Conservation (phyloP, 2,797 vertebrate species). For the Eulemur rubriventer region DNA sequence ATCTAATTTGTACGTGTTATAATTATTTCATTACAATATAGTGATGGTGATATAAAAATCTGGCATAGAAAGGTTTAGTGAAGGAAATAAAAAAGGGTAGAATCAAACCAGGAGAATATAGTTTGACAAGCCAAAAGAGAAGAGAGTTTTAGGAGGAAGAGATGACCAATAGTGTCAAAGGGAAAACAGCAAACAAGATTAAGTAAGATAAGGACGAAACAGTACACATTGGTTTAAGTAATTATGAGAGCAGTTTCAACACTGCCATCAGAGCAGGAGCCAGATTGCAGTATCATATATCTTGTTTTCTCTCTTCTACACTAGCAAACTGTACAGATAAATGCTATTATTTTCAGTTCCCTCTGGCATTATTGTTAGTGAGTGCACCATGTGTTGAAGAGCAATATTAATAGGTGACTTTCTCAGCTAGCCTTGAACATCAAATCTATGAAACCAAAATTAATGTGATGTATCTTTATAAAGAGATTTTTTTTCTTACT, state of each 20-base stretch:
- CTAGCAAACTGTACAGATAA: background rate
- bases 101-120: background rate
- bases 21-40: background rate
- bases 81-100: background rate
- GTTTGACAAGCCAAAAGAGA: background rate
- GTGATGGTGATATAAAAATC: background rate
- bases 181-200: background rate
- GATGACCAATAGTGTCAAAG: background rate
- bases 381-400: background rate
- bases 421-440: slow-evolving; percentile 29
- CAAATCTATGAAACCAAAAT: background rate
- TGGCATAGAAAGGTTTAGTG: slow-evolving; percentile 4
- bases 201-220: background rate
- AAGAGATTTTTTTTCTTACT: background rate
- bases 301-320: slow-evolving; percentile 21
- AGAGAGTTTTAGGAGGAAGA: background rate
- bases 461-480: slow-evolving; percentile 30
- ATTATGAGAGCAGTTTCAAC: background rate
- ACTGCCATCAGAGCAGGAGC: background rate
- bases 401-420: slow-evolving; percentile 42
- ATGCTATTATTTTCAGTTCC: background rate
- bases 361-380: background rate
- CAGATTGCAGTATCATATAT: background rate
- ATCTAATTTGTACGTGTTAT: background rate
- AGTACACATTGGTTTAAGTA: background rate